A percentile compares a stretch with the other conserved stretches of the same genome.
phyloP scores from a whole-genome alignment of 2,797 vertebrate genomes.

The Acrossocheilus wenchowensis region DNA sequence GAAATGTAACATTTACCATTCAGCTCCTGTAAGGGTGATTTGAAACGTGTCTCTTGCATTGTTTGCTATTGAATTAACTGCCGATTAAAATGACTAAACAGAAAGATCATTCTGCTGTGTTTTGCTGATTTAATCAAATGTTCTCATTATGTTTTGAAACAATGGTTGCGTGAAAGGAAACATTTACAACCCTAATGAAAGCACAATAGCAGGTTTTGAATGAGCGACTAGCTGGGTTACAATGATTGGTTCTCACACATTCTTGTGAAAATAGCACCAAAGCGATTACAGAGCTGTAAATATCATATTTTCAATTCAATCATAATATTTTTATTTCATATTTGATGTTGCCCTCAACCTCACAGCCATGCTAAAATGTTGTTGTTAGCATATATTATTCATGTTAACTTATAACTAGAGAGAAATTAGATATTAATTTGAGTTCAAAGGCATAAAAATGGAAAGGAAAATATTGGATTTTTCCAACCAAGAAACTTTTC shows the following conservation, averaged over 20 bases:
- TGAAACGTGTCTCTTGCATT: conserved; percentile 2
- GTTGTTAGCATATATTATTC: background rate
- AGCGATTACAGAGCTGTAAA: background rate
- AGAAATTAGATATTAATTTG: background rate
- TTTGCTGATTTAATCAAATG: conserved; percentile 28
- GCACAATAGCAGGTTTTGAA: conserved; percentile 18
- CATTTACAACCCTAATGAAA: conserved; percentile 27
- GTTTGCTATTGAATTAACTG: conserved; percentile 7
- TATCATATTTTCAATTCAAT: background rate
- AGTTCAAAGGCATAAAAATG: background rate
- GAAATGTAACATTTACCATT: background rate
- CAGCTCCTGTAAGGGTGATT: background rate
- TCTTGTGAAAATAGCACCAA: conserved; percentile 1
- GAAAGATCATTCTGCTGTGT: conserved; percentile 10
- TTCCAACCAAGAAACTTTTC: background rate
- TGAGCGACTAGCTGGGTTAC: background rate
- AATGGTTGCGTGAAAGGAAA: conserved; percentile 26
- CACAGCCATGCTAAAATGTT: background rate
- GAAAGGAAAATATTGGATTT: background rate
- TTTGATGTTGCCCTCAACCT: conserved; percentile 8
- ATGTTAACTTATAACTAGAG: background rate
- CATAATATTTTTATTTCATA: background rate
- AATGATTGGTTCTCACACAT: conserved; percentile 1
- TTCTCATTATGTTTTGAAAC: conserved; percentile 36
- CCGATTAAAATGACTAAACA: conserved; percentile 13